Evolutionary conservation across 1,140 invertebrate species (phyloP), one percentile per base, ranked within the genome.

Genomic region (Pachypeltis micranthus): DNA sequence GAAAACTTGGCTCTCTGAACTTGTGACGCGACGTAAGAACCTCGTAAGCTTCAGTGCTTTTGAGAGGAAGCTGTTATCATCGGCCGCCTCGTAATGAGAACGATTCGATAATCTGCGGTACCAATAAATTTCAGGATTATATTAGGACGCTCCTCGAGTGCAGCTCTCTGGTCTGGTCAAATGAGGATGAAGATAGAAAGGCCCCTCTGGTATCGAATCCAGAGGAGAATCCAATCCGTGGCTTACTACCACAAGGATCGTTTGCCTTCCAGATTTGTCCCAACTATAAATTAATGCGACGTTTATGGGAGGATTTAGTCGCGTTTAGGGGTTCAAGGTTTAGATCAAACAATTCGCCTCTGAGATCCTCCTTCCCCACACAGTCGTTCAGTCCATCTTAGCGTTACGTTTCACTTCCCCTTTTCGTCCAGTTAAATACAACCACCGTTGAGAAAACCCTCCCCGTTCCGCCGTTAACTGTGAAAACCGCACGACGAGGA

Each of bases 241-340:
- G 16, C 7, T 39, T 39, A 39, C 19, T 25, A 19, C 25, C 21
- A 24, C 54, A 14, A 14, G 7, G 47, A 31, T 39, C 34, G 62
- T 63, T 63, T 63, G 62, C 62, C 54, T 63, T 63, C 28, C 44
- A 26, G 62, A 63, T 63, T 63, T 63, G 62, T 51, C 57, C 62
- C 62, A 63, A 63, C 62, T 63, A 63, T 63, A 63, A 63, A 63
- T 63, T 63, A 63, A 63, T 63, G 44, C 44, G 62, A 62, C 61
- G 47, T 62, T 62, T 62, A 62, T 55, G 61, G 47, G 19, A 26
- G 19, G 44, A 26, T 54, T 51, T 27, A 31, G 31, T 23, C 12
- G 25, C 12, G 44, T 21, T n/a, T 25, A 62, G 44, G 61, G 47
- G 27, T 51, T 51, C 26, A 19, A 31, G 57, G 57, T 27, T 59